Percentiles rank a stretch among this genome's conserved stretches.
Evolutionary conservation across 2,888 invertebrate species (phyloP).

Genomic region (Catocala sponsa): DNA sequence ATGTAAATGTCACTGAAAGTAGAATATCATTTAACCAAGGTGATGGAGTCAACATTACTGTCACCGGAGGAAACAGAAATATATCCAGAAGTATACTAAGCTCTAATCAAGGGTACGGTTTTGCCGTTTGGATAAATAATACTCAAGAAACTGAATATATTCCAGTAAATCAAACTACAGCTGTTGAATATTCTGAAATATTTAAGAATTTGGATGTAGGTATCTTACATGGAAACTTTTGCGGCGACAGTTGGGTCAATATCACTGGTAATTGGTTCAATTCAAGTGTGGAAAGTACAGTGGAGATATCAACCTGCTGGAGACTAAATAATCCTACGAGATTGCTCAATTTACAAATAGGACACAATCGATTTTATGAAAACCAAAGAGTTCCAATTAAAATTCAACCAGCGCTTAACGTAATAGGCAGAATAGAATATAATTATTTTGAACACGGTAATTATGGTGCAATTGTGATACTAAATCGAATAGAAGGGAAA

Average conservation of each 20-base stretch:
- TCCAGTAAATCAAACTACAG: conserved; percentile 94
- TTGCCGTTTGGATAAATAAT: conserved; percentile 97
- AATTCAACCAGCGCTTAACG: conserved; percentile 94
- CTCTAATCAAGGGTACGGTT: conserved; percentile 95
- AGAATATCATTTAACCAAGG: conserved; percentile 96
- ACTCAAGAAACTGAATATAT: conserved; percentile 93
- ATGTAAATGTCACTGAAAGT: conserved; percentile 97
- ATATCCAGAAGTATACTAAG: conserved; percentile 95
- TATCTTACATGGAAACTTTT: conserved; percentile 97
- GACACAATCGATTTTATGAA: conserved; percentile 94
- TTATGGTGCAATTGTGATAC: conserved; percentile 94
- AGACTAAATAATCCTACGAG: conserved; percentile 83
- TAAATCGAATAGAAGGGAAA: conserved; percentile 90
- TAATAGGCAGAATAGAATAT: conserved; percentile 93
- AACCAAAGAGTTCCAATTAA: conserved; percentile 93
- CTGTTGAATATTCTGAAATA: conserved; percentile 95
- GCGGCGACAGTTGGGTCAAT: conserved; percentile 94
- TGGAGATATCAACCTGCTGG: conserved; percentile 96
- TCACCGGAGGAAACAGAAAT: conserved; percentile 97
- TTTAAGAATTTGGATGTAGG: conserved; percentile 96
- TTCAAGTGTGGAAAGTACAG: conserved; percentile 92
- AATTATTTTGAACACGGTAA: conserved; percentile 95
- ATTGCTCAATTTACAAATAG: conserved; percentile 91
- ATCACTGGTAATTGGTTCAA: conserved; percentile 97
- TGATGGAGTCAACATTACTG: conserved; percentile 98